phyloP scores from a whole-genome alignment of 2,797 vertebrate species.

The Crenuchus spilurus region DNA sequence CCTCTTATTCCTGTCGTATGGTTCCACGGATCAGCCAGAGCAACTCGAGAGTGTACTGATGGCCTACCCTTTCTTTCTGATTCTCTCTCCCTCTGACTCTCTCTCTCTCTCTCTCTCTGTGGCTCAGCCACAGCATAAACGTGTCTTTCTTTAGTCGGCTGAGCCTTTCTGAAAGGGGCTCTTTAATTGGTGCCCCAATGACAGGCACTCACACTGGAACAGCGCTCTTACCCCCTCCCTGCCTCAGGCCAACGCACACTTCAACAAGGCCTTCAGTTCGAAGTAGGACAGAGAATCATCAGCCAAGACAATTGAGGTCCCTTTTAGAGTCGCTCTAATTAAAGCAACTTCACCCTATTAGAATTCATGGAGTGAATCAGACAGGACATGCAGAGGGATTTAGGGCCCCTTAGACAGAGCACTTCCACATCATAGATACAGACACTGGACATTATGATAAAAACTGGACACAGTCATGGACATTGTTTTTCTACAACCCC shows the following conservation, averaged over 20 bases:
- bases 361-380: conserved; percentile 52
- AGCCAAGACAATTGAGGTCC: conserved; percentile 72
- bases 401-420: conserved; percentile 37
- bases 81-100: background rate
- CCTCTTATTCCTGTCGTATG: conserved; percentile 37
- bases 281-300: conserved; percentile 69
- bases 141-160: conserved; percentile 76
- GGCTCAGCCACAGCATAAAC: conserved; percentile 74
- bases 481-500: no score
- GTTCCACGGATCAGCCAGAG: conserved; percentile 59
- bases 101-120: conserved; percentile 18
- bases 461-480: background rate
- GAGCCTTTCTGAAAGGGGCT: conserved; percentile 76
- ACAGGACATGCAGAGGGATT: conserved; percentile 39
- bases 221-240: conserved; percentile 48
- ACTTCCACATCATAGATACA: background rate
- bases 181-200: conserved; percentile 78
- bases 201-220: conserved; percentile 58
- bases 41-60: conserved; percentile 64
- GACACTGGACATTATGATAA: background rate
- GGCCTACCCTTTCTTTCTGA: conserved; percentile 55
- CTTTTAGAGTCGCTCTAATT: conserved; percentile 69
- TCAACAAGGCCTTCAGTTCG: conserved; percentile 66
- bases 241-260: conserved; percentile 56
- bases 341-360: conserved; percentile 66